Percentiles rank a stretch among this genome's conserved stretches.
These are phyloP conservation scores for Platycercus adscitus DNA, from an alignment of 2,113 vertebrate species.

Conservation along the genomic window DNA sequence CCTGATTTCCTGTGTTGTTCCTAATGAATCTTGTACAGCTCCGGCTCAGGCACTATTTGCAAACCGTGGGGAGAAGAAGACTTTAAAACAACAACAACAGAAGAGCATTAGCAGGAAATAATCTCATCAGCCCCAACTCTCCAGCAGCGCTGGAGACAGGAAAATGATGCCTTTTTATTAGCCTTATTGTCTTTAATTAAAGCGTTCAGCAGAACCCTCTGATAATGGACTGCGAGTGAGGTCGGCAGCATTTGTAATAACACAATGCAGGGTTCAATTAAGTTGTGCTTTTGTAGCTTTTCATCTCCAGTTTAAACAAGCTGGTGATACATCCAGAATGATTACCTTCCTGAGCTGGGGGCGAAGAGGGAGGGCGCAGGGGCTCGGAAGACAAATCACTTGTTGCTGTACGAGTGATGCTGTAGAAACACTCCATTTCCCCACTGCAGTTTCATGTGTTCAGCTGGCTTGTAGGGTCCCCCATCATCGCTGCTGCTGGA, in stretches of 20 bases:
- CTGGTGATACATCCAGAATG: slow-evolving; percentile 30
- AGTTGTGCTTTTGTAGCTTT: slow-evolving; percentile 67
- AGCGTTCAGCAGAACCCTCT: slow-evolving; percentile 67
- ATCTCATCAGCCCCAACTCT: slow-evolving; percentile 71
- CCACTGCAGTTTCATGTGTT: neutral
- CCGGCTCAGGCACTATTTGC: slow-evolving; percentile 60
- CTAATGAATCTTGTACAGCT: slow-evolving; percentile 32
- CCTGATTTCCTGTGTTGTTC: neutral
- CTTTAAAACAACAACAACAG: slow-evolving; percentile 61
- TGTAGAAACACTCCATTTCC: neutral
- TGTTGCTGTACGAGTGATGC: neutral
- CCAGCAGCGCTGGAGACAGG: slow-evolving; percentile 69
- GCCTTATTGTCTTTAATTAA: slow-evolving; percentile 79
- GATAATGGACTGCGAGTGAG: slow-evolving; percentile 72
- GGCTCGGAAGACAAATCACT: slow-evolving; percentile 8
- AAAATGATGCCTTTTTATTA: slow-evolving; percentile 78
- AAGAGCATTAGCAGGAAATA: slow-evolving; percentile 68
- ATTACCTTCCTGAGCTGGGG: slow-evolving; percentile 36
- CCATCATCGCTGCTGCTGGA: neutral
- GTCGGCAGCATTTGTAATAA: slow-evolving; percentile 68
- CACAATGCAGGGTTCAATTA: slow-evolving; percentile 73
- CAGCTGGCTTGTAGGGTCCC: neutral
- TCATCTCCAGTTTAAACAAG: slow-evolving; percentile 71
- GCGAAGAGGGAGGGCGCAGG: neutral
- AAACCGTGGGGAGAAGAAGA: slow-evolving; percentile 49